These are phyloP conservation scores for Scaeva pyrastri DNA, from an alignment of 2,888 invertebrate species.

Conservation along the genomic window DNA sequence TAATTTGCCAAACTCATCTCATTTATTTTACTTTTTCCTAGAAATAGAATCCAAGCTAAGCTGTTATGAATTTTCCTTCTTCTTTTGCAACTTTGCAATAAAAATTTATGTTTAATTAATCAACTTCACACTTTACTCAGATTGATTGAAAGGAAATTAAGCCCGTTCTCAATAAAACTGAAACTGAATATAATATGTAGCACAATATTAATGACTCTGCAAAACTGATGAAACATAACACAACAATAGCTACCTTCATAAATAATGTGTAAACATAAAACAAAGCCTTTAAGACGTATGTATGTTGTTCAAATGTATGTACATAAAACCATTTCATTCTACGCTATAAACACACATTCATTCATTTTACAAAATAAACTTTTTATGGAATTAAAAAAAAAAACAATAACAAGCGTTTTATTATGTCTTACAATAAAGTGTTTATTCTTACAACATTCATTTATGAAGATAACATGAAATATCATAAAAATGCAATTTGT, in stretches of 20 bases:
- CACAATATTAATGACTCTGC: background rate
- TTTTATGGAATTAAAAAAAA: background rate
- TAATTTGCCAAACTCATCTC: too few relatives aligned
- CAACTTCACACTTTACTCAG: background rate
- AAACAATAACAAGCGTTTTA: conserved; percentile 7
- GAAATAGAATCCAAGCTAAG: too few relatives aligned
- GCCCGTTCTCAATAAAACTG: background rate
- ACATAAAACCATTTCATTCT: background rate
- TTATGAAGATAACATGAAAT: background rate
- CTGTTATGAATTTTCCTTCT: too few relatives aligned
- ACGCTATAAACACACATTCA: background rate
- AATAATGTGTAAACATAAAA: background rate
- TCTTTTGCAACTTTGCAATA: background rate
- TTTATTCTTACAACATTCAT: background rate
- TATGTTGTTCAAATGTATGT: background rate
- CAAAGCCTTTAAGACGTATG: background rate
- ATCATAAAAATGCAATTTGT: conserved; percentile 13
- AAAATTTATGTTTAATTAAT: background rate
- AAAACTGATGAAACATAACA: conserved; percentile 3
- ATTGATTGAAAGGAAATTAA: background rate
- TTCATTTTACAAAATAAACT: background rate
- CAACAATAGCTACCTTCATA: background rate
- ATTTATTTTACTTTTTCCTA: too few relatives aligned
- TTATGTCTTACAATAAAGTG: background rate
- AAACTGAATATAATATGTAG: background rate